Evolutionary conservation across 1,140 invertebrate genomes (phyloP), one percentile per base, ranked within the genome.

Genomic region (Achroia grisella): DNA sequence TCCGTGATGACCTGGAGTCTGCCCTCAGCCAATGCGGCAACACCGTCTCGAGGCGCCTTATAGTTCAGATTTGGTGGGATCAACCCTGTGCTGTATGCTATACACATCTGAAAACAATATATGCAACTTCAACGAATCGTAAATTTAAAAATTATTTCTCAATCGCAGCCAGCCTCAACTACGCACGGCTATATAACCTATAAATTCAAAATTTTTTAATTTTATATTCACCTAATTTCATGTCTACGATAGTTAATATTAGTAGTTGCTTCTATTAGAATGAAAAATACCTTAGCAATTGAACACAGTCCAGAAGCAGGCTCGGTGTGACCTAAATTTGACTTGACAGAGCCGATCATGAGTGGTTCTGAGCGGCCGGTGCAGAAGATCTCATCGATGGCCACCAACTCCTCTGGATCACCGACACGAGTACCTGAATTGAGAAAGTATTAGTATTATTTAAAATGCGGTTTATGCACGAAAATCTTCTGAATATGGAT

Each of bases 321-420:
- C 79, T 99, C 97, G 0, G 94, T 90, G 74, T 99, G 97, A 0
- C 97, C 97, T 65, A 98, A 89, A 78, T 98, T 98, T 0, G 96
- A 96, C 72, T 99, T 99, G 0, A 97, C 89, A 0, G 96, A 95
- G 4, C 97, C 97, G 54, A 98, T 93, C 23, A 89, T 76, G 0
- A 99, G 84, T 0, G 96, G 94, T 1, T 80, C 86, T 0, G 62
- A 86, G 11, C 92, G 85, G 4, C 89, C 89, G 3, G 87, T 89
- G 49, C 93, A 95, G 64, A 98, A 93, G 2, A 96, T 89, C 57
- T 91, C 90, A 10, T 95, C 91, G n/a, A 98, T 91, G 0, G 95
- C 93, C 59, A 91, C 89, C 1, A 96, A 72, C 86, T 99, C 97
- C 76, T 98, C 95, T 48, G 93, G 92, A 82, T 98, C 97, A 12